phyloP scores from a whole-genome alignment of 2,113 vertebrate genomes.

The Campylorhamphus procurvoides region DNA sequence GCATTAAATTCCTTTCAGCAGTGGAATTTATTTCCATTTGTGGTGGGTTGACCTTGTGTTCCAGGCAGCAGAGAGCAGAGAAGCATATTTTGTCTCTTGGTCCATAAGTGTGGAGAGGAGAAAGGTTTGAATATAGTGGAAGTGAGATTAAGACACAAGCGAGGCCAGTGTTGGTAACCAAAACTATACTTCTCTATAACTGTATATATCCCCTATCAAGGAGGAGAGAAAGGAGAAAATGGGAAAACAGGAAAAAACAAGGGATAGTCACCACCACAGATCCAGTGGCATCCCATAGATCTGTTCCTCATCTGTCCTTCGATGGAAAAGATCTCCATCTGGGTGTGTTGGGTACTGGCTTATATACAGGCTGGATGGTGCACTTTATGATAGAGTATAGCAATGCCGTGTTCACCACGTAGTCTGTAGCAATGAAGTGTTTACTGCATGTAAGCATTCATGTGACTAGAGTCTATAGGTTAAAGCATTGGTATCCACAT shows the following conservation, averaged over 20 bases:
- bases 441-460: background rate
- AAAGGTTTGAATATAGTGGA: background rate
- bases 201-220: background rate
- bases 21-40: background rate
- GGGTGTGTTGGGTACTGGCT: background rate
- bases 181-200: background rate
- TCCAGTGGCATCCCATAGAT: background rate
- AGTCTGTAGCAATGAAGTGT: background rate
- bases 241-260: background rate
- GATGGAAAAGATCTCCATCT: background rate
- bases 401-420: background rate
- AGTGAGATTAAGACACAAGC: background rate
- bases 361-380: background rate
- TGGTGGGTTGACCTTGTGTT: background rate
- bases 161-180: background rate
- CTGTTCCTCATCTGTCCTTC: background rate
- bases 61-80: background rate
- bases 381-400: background rate
- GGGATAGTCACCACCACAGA: background rate
- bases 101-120: background rate
- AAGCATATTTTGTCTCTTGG: background rate
- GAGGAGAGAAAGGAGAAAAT: background rate
- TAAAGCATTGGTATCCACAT: background rate
- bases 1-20: background rate
- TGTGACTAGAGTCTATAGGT: background rate